These are phyloP conservation scores for Callopanchax toddi DNA, from an alignment of 2,113 vertebrate genomes.

Conservation along the genomic window DNA sequence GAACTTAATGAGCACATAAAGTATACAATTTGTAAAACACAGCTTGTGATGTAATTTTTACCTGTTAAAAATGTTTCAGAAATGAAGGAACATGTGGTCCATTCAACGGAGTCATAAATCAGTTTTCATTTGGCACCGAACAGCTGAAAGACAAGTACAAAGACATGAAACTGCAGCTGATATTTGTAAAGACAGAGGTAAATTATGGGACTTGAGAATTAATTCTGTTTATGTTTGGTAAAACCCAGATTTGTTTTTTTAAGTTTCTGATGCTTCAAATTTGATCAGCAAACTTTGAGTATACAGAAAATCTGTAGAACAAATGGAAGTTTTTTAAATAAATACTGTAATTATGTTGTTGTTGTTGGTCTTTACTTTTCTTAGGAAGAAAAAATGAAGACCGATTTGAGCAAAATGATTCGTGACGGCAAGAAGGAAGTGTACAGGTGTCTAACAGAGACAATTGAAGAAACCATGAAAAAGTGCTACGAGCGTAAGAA, in stretches of 20 bases:
- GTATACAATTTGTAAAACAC: too few species aligned
- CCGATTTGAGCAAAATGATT: conserved; percentile 2
- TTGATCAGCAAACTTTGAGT: neutral
- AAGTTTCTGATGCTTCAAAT: too few species aligned
- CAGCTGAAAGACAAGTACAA: conserved; percentile 3
- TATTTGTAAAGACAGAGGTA: too few species aligned
- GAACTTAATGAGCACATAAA: neutral
- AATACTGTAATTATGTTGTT: too few species aligned
- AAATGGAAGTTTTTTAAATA: neutral
- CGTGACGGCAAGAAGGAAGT: conserved; percentile 35
- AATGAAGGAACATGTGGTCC: conserved; percentile 19
- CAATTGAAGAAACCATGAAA: conserved; percentile 29
- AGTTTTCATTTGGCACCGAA: conserved; percentile 38
- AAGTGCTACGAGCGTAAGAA: conserved; percentile 42
- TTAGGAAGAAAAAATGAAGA: conserved; percentile 17
- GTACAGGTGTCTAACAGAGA: conserved; percentile 36
- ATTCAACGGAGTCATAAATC: conserved; percentile 24
- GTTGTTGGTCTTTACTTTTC: neutral
- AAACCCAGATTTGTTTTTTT: neutral
- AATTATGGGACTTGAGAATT: neutral
- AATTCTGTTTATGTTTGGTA: neutral
- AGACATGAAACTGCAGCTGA: conserved; percentile 24
- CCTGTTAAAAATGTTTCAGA: conserved; percentile 32
- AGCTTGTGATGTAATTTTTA: neutral
- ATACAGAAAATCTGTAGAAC: too few species aligned